Conservation (phyloP, 53 echinoderm and acorn worm genomes). For the Zoroaster sp. region DNA sequence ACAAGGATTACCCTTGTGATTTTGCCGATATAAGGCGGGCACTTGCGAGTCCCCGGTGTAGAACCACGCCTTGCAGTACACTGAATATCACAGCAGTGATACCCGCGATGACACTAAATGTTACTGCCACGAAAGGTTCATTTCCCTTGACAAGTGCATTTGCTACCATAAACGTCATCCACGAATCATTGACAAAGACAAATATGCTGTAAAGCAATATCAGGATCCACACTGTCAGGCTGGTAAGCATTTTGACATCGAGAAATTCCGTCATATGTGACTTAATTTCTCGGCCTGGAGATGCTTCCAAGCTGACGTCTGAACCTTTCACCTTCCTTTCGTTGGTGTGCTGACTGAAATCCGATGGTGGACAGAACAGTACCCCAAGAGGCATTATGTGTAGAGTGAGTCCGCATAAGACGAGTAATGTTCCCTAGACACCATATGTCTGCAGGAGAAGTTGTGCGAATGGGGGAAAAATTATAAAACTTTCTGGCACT, state of each 20-base stretch:
- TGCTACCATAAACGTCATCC: conserved; percentile 9
- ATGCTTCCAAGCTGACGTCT: no score
- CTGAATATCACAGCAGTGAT: conserved; percentile 4
- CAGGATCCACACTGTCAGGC: background rate
- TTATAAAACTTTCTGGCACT: background rate
- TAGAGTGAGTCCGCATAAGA: background rate
- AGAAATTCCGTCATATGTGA: background rate
- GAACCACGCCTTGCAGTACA: conserved; percentile 5
- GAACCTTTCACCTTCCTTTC: no score
- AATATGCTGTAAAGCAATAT: background rate
- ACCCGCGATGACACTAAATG: background rate
- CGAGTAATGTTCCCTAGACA: conserved; percentile 5
- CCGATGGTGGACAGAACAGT: background rate
- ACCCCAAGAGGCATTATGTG: background rate
- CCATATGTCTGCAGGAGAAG: background rate
- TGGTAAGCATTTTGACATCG: background rate
- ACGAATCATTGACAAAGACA: conserved; percentile 18
- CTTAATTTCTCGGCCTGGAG: no score
- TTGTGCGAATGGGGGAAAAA: conserved; percentile 12
- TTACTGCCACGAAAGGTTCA: background rate
- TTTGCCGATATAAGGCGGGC: no score
- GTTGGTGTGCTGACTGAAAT: no score
- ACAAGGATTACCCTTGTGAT: no score
- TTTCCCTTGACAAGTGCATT: conserved; percentile 3
- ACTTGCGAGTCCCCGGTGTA: background rate